Evolutionary conservation across 2,113 vertebrate species (phyloP), one percentile per base, ranked within the genome.

Genomic region (Toxotes jaculatrix): DNA sequence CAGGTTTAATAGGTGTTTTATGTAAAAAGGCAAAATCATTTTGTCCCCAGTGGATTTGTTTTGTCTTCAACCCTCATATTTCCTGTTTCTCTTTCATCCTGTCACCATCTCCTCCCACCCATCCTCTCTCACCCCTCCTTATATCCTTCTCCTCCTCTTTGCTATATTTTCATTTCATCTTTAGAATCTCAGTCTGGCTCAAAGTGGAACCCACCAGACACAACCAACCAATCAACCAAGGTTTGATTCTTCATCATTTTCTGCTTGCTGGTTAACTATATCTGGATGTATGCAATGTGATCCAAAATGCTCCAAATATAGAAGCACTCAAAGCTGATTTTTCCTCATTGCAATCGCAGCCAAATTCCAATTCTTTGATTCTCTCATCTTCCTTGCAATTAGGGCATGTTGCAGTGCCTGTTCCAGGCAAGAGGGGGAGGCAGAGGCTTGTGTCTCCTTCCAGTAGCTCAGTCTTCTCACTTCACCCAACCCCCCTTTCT

Each of bases 281-380:
- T 51, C 49, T 70, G 49, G 27, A 40, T 76, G 43, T 51, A 45
- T 62, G 68, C 27, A 4, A 34, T 11, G 63, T 65, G 77, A 65
- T 80, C 85, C 84, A 77, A 78, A 73, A 72, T 1, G 7, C 51
- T 74, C 84, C 87, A 89, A 90, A 89, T 90, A 82, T 91, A 91
- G 89, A 83, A 77, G 53, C 87, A 84, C 67, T 83, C 77, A 85
- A 84, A 87, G 70, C 71, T 17, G 77, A 80, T 89, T 87, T 87
- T 80, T 53, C 78, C 64, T 84, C 79, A 61, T 76, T 88, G 81
- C 81, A 80, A 83, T 89, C 79, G 80, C 86, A 82, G 90, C 92
- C 89, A 90, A 93, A 90, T 89, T 83, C 53, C 56, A 83, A 79
- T 88, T 91, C 80, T 93, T 89, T 90, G 86, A 90, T 90, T 91